A percentile compares a stretch with the other conserved stretches of the same genome.
Evolutionary conservation across 2,888 invertebrate species (phyloP).

Genomic region (Rotaria macrura): DNA sequence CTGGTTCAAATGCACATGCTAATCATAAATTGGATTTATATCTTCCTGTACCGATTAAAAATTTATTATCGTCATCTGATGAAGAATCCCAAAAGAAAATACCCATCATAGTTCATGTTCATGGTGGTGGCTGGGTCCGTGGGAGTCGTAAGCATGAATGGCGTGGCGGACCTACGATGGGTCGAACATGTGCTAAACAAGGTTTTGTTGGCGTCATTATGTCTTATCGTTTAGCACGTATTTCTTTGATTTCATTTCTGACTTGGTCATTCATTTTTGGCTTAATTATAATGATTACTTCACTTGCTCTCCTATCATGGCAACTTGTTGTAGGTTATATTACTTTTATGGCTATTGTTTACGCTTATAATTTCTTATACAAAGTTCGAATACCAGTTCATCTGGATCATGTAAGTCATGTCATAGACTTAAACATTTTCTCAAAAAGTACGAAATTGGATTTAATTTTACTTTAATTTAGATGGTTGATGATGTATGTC

Average conservation of each 20-base stretch:
- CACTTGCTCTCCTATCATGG: background rate
- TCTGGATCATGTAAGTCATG: background rate
- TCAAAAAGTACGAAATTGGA: too few relatives aligned
- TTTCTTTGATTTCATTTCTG: background rate
- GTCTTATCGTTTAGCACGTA: background rate
- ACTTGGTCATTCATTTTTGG: background rate
- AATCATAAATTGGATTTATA: background rate
- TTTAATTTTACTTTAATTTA: background rate
- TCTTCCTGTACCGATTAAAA: background rate
- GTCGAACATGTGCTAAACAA: background rate
- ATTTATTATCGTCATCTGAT: background rate
- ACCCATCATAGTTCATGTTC: background rate
- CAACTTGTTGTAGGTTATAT: background rate
- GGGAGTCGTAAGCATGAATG: background rate
- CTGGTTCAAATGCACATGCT: background rate
- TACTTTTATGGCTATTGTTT: background rate
- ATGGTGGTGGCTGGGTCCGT: background rate
- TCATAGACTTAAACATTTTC: background rate
- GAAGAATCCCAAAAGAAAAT: background rate
- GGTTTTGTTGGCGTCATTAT: background rate
- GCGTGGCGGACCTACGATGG: background rate
- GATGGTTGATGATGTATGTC: background rate
- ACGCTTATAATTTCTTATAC: background rate
- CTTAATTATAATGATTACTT: background rate
- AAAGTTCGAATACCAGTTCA: background rate